Conservation (phyloP, 2,888 invertebrate genomes). For the Pollenia angustigena region DNA sequence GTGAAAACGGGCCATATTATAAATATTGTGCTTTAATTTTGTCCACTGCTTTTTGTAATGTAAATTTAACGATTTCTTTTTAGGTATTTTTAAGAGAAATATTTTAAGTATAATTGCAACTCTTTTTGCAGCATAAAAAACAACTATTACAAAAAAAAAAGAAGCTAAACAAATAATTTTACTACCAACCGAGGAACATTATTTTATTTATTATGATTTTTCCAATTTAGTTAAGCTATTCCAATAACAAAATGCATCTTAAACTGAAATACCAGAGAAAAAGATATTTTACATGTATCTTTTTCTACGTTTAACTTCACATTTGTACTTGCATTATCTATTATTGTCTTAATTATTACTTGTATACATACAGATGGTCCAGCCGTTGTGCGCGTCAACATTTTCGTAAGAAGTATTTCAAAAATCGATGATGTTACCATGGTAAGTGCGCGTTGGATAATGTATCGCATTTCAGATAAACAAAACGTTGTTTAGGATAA, state of each 20-base stretch:
- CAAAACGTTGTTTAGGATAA: slow-evolving; percentile 62
- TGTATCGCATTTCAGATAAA: slow-evolving; percentile 74
- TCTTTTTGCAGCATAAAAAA: slow-evolving; percentile 11
- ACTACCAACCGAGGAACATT: neutral
- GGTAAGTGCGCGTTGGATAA: slow-evolving; percentile 90
- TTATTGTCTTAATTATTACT: slow-evolving; percentile 72
- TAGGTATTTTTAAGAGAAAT: slow-evolving; percentile 9
- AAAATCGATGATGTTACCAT: slow-evolving; percentile 99
- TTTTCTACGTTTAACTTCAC: slow-evolving; percentile 29
- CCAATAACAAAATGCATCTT: too few relatives aligned
- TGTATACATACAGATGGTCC: slow-evolving; percentile 90
- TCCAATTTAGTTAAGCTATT: too few relatives aligned
- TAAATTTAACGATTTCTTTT: neutral
- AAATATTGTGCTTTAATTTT: slow-evolving; percentile 46
- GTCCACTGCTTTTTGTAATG: slow-evolving; percentile 24
- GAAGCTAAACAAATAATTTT: neutral
- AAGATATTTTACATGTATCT: slow-evolving; percentile 4
- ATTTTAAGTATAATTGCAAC: slow-evolving; percentile 8
- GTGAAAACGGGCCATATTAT: too few relatives aligned
- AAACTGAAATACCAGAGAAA: neutral
- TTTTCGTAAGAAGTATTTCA: slow-evolving; percentile 99
- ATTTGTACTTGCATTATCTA: slow-evolving; percentile 58
- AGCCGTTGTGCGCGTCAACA: slow-evolving; percentile 98
- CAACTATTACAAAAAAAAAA: neutral
- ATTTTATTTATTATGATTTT: neutral